These are phyloP conservation scores for Sparidentex hasta DNA, from an alignment of 2,797 vertebrate genomes.

Conservation along the genomic window DNA sequence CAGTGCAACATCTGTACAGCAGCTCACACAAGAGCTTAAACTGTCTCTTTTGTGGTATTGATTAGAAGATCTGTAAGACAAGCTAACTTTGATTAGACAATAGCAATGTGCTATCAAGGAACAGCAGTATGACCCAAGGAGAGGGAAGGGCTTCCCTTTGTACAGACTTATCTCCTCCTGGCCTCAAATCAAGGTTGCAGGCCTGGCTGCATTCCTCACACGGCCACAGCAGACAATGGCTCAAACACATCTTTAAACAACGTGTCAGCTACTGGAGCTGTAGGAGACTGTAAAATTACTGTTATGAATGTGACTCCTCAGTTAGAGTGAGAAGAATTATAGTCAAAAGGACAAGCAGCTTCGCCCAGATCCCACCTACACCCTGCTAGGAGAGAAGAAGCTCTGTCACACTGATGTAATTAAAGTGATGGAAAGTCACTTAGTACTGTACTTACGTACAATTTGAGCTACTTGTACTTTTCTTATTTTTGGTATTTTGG, in stretches of 20 bases:
- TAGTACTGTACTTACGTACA: too few species aligned
- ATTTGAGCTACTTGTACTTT: too few species aligned
- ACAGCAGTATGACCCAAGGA: slow-evolving; percentile 19
- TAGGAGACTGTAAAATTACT: not conserved
- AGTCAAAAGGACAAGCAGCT: not conserved
- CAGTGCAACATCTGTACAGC: slow-evolving; percentile 1
- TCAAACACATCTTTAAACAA: slow-evolving; percentile 31
- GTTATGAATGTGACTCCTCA: not conserved
- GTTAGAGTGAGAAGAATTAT: slow-evolving; percentile 1
- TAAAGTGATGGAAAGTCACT: not conserved
- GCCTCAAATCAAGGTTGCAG: slow-evolving; percentile 60
- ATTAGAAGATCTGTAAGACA: slow-evolving; percentile 23
- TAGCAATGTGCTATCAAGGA: slow-evolving; percentile 35
- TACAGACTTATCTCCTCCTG: slow-evolving; percentile 67
- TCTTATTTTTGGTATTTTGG: too few species aligned
- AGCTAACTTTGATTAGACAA: slow-evolving; percentile 40
- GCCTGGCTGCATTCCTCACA: slow-evolving; percentile 48
- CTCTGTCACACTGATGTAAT: not conserved
- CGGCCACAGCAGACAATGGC: slow-evolving; percentile 33
- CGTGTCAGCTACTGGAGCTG: slow-evolving; percentile 14
- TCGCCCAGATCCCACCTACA: slow-evolving; percentile 34
- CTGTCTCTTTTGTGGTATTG: not conserved
- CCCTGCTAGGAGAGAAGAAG: slow-evolving; percentile 10
- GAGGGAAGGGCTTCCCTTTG: slow-evolving; percentile 71
- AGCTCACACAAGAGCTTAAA: slow-evolving; percentile 3